Percentiles rank a stretch among this genome's conserved stretches.
phyloP scores from a whole-genome alignment of 2,113 vertebrate genomes.

The Seriola rivoliana region DNA sequence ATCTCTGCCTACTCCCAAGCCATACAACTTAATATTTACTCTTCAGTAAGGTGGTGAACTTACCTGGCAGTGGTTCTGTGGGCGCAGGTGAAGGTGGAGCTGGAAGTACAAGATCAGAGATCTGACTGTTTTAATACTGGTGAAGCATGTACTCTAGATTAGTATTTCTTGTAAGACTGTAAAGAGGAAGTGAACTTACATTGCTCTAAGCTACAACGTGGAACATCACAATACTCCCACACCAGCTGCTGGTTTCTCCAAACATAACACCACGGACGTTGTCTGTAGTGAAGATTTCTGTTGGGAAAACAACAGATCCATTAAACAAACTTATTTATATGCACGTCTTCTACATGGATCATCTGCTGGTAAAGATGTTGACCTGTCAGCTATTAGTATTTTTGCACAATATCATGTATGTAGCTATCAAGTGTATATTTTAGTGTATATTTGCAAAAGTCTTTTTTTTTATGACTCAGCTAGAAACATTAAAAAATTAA shows the following conservation, averaged over 20 bases:
- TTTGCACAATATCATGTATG: too few species aligned
- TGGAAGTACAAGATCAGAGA: constrained; percentile 30
- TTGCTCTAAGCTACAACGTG: constrained; percentile 35
- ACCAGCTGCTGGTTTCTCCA: constrained; percentile 19
- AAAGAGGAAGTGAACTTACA: constrained; percentile 34
- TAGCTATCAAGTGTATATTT: too few species aligned
- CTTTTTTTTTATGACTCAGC: too few species aligned
- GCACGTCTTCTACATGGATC: too few species aligned
- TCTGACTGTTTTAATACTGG: fast-evolving
- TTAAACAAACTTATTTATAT: too few species aligned
- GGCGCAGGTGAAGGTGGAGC: background rate
- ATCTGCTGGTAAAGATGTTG: too few species aligned
- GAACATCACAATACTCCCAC: constrained; percentile 77
- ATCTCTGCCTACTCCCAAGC: background rate
- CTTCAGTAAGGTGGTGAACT: background rate
- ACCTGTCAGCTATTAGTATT: too few species aligned
- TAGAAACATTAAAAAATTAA: too few species aligned
- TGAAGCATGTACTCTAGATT: background rate
- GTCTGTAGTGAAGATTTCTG: constrained; percentile 73
- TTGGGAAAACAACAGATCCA: background rate
- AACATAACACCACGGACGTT: constrained; percentile 78
- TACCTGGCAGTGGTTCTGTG: constrained; percentile 46
- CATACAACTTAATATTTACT: too few species aligned
- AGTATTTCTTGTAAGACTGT: background rate
- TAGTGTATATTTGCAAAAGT: too few species aligned